Conservation (phyloP, 2,797 vertebrate species). For the Pseudopleuronectes americanus region DNA sequence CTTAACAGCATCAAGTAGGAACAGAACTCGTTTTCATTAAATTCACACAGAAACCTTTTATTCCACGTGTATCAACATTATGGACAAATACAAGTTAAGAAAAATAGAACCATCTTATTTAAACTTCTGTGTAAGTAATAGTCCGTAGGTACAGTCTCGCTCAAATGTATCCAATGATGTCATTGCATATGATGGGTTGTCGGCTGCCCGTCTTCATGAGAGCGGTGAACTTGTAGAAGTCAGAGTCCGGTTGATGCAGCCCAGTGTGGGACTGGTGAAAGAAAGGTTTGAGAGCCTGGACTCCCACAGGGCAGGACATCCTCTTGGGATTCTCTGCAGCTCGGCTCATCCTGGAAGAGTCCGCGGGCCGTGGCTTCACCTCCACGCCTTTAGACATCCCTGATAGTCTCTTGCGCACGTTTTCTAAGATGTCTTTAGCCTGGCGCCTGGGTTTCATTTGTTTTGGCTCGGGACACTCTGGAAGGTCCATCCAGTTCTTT, state of each 20-base stretch:
- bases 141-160: constrained; percentile 13
- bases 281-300: constrained; percentile 86
- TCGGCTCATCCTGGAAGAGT: constrained; percentile 50
- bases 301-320: constrained; percentile 91
- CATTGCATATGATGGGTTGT: constrained; percentile 96
- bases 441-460: constrained; percentile 82
- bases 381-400: constrained; percentile 86
- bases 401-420: constrained; percentile 89
- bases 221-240: constrained; percentile 89
- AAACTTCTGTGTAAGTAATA: not conserved
- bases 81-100: constrained; percentile 37
- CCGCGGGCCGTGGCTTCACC: constrained; percentile 60
- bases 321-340: constrained; percentile 83
- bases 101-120: constrained; percentile 48
- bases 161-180: constrained; percentile 95
- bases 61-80: constrained; percentile 41
- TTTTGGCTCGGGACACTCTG: constrained; percentile 86
- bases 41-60: constrained; percentile 61
- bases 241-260: constrained; percentile 86
- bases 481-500: constrained; percentile 99
- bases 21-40: constrained; percentile 42
- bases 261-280: constrained; percentile 93
- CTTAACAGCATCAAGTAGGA: constrained; percentile 15
- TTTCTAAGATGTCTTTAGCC: constrained; percentile 92
- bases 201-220: constrained; percentile 96